Evolutionary conservation across 2,888 invertebrate species (phyloP).

Genomic region (Plebejus anna): DNA sequence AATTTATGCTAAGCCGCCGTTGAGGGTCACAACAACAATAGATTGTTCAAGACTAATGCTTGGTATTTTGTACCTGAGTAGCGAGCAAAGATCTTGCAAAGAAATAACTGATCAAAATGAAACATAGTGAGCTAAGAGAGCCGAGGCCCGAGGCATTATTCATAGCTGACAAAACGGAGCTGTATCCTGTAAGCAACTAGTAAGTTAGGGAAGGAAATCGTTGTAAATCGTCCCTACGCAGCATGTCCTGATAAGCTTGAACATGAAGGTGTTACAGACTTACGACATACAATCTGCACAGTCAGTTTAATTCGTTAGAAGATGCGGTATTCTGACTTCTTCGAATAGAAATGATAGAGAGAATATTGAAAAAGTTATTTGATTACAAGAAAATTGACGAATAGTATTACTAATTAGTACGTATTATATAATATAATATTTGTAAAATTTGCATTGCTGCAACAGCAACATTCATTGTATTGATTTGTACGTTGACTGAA

Average conservation of each 20-base stretch:
- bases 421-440: too few relatives aligned
- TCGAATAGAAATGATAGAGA: too few relatives aligned
- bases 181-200: background rate
- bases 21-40: conserved; percentile 13
- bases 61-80: conserved; percentile 11
- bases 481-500: background rate
- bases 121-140: background rate
- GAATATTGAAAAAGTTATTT: background rate
- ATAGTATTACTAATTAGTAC: background rate
- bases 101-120: background rate
- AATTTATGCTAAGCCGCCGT: conserved; percentile 3
- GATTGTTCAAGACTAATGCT: background rate
- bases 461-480: background rate
- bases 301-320: background rate
- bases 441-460: background rate
- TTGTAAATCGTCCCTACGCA: conserved; percentile 10
- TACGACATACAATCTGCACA: background rate
- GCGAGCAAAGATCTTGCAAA: background rate
- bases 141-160: background rate
- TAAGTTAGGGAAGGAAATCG: background rate
- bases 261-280: background rate
- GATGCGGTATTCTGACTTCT: background rate
- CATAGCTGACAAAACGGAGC: background rate
- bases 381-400: background rate
- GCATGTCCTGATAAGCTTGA: background rate